phyloP scores from a whole-genome alignment of 2,888 invertebrate genomes.

The Adelognathus sp. region DNA sequence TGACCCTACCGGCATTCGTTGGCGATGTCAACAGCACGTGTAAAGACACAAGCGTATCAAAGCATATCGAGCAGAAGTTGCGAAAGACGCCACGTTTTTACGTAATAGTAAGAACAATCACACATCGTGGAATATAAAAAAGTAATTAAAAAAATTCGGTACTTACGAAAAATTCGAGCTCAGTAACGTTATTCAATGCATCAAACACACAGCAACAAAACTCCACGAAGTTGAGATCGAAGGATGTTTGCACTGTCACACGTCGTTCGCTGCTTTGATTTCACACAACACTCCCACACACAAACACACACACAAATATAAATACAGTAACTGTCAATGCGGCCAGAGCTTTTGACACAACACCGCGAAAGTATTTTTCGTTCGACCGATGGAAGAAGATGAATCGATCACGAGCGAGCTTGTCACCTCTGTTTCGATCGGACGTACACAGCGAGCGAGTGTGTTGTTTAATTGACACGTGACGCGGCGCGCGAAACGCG shows the following conservation, averaged over 20 bases:
- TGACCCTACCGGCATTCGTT: too few relatives aligned
- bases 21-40: too few relatives aligned
- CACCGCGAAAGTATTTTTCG: background rate
- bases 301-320: too few relatives aligned
- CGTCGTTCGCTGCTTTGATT: background rate
- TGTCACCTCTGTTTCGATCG: background rate
- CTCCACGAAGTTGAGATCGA: background rate
- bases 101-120: background rate
- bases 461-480: constrained; percentile 2
- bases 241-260: constrained; percentile 12
- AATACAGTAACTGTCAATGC: background rate
- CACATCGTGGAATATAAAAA: background rate
- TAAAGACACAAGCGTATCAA: too few relatives aligned
- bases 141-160: background rate
- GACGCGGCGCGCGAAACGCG: constrained; percentile 3
- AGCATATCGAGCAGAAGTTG: too few relatives aligned
- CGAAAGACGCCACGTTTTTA: too few relatives aligned
- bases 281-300: background rate
- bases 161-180: background rate
- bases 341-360: background rate
- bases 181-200: background rate
- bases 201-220: background rate
- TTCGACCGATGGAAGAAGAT: background rate
- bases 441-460: background rate
- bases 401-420: background rate